These are phyloP conservation scores for Lithophane socia DNA, from an alignment of 2,888 invertebrate genomes.

Conservation along the genomic window DNA sequence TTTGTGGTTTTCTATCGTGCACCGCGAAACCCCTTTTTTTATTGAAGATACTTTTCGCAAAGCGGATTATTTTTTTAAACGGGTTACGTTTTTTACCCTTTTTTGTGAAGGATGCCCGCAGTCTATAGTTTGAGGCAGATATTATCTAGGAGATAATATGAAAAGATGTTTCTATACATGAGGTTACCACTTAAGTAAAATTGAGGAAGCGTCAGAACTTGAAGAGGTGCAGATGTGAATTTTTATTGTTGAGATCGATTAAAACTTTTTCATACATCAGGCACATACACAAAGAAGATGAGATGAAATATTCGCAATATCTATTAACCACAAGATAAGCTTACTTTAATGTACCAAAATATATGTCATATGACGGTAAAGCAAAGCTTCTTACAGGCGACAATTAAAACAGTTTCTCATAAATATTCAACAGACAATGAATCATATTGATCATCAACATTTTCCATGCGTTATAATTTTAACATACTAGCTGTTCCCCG, in stretches of 20 bases:
- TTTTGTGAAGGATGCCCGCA: conserved; percentile 67
- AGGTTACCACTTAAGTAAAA: conserved; percentile 60
- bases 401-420: neutral
- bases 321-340: neutral
- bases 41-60: conserved; percentile 79
- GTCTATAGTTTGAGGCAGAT: conserved; percentile 61
- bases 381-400: neutral
- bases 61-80: conserved; percentile 87
- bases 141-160: conserved; percentile 63
- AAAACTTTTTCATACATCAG: neutral
- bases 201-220: conserved; percentile 60
- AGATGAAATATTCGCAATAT: conserved; percentile 25
- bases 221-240: conserved; percentile 68
- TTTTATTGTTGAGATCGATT: conserved; percentile 37
- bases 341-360: neutral
- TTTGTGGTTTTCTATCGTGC: conserved; percentile 78
- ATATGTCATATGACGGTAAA: neutral
- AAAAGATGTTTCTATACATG: conserved; percentile 50
- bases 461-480: neutral
- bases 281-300: neutral
- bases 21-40: conserved; percentile 82
- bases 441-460: neutral
- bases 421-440: too few relatives aligned
- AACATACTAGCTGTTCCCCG: neutral
- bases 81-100: conserved; percentile 79